Evolutionary conservation across 2,888 invertebrate species (phyloP).

Genomic region (Escarpia spicata): DNA sequence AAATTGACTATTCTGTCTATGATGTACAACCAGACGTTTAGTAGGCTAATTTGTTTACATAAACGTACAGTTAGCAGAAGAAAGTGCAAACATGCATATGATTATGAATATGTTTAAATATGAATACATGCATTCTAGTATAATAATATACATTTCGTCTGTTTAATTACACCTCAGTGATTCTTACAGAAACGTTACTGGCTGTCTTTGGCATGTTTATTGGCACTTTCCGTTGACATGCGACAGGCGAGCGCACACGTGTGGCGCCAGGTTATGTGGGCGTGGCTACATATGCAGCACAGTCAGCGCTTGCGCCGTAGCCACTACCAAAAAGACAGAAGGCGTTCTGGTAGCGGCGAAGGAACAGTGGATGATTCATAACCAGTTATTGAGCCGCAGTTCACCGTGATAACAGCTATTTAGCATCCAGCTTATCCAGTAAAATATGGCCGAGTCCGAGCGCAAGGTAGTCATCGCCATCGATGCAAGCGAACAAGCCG

Average conservation of each 20-base stretch:
- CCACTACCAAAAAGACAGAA: neutral
- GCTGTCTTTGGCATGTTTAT: neutral
- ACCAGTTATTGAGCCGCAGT: neutral
- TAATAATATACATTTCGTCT: neutral
- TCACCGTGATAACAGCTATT: neutral
- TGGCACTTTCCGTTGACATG: neutral
- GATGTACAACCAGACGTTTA: no score
- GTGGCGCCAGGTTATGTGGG: conserved; percentile 10
- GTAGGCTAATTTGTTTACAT: no score
- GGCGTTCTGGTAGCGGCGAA: neutral
- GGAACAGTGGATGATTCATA: neutral
- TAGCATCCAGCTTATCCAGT: neutral
- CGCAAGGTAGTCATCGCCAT: conserved; percentile 1
- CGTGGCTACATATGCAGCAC: neutral
- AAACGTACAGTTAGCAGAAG: no score
- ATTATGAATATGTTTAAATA: no score
- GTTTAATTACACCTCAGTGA: neutral
- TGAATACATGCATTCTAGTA: neutral
- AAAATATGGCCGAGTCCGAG: neutral
- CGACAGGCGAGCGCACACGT: neutral
- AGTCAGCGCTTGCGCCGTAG: neutral
- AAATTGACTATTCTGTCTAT: no score
- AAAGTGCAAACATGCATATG: no score
- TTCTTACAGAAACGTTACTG: neutral
- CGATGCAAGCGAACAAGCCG: neutral